Percentiles rank a stretch among this genome's conserved stretches.
Conservation (phyloP, 2,113 vertebrate species). For the Melanocharis versteri region DNA sequence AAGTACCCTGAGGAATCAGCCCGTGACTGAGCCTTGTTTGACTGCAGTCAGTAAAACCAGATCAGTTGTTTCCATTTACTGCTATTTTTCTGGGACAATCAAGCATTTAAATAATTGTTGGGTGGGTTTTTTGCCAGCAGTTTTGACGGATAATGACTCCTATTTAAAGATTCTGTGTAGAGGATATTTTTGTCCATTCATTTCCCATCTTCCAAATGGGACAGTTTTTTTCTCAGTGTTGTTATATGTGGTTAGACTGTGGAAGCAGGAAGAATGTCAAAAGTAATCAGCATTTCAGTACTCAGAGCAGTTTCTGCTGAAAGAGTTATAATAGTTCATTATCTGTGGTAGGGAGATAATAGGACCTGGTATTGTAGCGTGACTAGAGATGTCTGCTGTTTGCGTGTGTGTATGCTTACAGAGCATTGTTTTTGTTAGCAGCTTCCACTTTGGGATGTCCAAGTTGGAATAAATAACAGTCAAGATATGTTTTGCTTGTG, state of each 20-base stretch:
- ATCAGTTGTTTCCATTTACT: neutral
- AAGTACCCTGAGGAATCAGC: neutral
- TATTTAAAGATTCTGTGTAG: constrained; percentile 14
- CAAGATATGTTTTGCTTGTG: neutral
- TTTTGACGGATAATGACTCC: constrained; percentile 10
- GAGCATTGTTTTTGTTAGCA: neutral
- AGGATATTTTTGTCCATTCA: constrained; percentile 17
- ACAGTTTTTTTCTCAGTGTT: neutral
- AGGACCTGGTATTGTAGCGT: neutral
- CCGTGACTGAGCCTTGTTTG: neutral
- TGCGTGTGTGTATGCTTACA: neutral
- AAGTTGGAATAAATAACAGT: constrained; percentile 11
- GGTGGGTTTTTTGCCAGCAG: neutral
- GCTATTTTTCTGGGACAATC: neutral
- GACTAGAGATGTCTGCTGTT: neutral
- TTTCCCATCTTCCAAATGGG: neutral
- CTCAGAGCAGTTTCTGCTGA: neutral
- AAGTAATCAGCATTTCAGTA: neutral
- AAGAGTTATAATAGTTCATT: neutral
- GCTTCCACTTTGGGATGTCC: neutral
- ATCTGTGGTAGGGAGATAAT: neutral
- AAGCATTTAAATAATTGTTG: neutral
- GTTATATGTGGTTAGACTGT: neutral
- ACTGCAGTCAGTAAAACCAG: constrained; percentile 6
- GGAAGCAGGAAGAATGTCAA: neutral